Evolutionary conservation across 2,797 vertebrate genomes (phyloP), one percentile per base, ranked within the genome.

Genomic region (Sebastes melanostomus): DNA sequence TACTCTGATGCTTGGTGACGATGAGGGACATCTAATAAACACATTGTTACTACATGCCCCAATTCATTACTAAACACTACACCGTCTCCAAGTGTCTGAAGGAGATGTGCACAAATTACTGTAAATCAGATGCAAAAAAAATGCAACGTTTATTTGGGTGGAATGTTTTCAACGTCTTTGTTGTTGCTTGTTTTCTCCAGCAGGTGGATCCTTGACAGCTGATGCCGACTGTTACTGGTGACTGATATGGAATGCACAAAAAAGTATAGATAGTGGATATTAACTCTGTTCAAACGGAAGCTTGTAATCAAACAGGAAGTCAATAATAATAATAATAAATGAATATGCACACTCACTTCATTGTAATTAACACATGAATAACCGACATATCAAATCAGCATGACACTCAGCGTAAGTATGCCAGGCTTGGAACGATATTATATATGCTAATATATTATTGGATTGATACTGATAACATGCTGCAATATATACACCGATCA

Each of bases 1-100:
- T 62, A 25, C 66, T 38, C 3, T 75, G 66, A 50, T 38, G 30
- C 20, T 9, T 3, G 1, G 46, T 62, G 46, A 16, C 46, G 16
- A 77, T 55, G 66, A 27, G 36, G 63, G 22, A 65, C 30, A 56
- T 24, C 22, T 24, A 30, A 76, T 76, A 46, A 84, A 78, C 8
- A 18, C 4, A 20, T 16, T 52, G 5, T 58, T 59, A 16, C 38
- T 13, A 27, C 50, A 24, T 32, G 25, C 20, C 42, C 14, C 27
- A 22, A 1, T 74, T 16, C 52, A 27, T 66, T 3, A 63, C 62
- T 38, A 10, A 70, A 69, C 67, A 42, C 25, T 16, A 3, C 11
- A 60, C 30, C 20, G 59, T 52, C 6, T 69, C 4, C 24, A 12
- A 13, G 46, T 20, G 27, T 50, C 62, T 52, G 69, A 58, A 8